phyloP scores from a whole-genome alignment of 2,113 vertebrate genomes.

The Corythoichthys haematopterus region DNA sequence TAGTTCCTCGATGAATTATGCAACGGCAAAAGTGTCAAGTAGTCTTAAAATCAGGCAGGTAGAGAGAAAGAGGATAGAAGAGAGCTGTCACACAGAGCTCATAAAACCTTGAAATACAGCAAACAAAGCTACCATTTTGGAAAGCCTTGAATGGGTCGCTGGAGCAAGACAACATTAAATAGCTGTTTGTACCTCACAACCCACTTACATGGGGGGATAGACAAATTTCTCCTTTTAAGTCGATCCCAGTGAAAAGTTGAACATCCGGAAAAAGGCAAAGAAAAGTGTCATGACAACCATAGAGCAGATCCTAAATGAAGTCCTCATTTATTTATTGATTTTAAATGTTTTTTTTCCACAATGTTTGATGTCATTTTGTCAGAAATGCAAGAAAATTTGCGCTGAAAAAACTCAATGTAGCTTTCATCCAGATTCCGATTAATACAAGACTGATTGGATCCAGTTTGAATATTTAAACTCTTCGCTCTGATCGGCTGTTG shows the following conservation, averaged over 20 bases:
- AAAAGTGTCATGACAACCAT: background rate
- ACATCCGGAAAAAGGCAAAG: background rate
- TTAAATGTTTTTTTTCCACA: no score
- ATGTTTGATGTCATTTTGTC: no score
- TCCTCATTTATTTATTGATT: no score
- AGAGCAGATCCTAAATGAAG: background rate
- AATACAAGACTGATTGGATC: no score
- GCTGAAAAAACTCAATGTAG: no score
- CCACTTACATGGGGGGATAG: background rate
- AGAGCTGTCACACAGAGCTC: slow-evolving; percentile 48
- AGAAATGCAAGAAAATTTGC: no score
- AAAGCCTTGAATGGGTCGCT: slow-evolving; percentile 12
- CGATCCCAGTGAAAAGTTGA: background rate
- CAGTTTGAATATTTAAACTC: no score
- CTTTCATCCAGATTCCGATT: no score
- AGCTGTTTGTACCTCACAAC: slow-evolving; percentile 1
- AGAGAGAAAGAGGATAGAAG: slow-evolving; percentile 45
- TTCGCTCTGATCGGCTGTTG: no score
- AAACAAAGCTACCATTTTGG: slow-evolving; percentile 26
- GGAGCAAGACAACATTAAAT: slow-evolving; percentile 13
- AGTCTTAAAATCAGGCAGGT: slow-evolving; percentile 56
- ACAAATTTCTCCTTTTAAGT: background rate
- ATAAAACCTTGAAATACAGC: slow-evolving; percentile 32
- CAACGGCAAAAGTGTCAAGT: slow-evolving; percentile 63
- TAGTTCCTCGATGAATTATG: slow-evolving; percentile 71